Evolutionary conservation across 1,140 invertebrate genomes (phyloP).

Genomic region (Drosophila ercepeae): DNA sequence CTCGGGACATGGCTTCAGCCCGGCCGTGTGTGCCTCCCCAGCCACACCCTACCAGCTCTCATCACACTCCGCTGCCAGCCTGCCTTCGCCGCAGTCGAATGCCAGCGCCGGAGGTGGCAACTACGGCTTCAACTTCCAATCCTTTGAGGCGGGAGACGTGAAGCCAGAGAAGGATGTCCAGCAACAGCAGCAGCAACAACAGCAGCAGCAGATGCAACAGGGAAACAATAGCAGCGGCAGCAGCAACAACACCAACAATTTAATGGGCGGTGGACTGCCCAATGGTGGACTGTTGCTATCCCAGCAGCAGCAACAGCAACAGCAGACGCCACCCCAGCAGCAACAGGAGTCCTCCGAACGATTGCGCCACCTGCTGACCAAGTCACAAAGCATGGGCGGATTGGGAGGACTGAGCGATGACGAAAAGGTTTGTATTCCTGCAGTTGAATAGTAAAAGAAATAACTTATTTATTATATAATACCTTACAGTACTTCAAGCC

Average conservation of each 20-base stretch:
- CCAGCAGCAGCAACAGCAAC: conserved; percentile 47
- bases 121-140: conserved; percentile 71
- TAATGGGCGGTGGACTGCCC: conserved; percentile 42
- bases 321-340: conserved; percentile 30
- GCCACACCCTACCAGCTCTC: conserved; percentile 81
- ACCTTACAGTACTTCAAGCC: conserved; percentile 85
- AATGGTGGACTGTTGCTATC: conserved; percentile 57
- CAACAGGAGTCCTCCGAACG: conserved; percentile 85
- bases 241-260: conserved; percentile 40
- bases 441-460: background rate
- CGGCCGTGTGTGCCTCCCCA: conserved; percentile 80
- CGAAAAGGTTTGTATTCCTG: conserved; percentile 82
- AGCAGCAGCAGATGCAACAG: conserved; percentile 73
- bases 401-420: conserved; percentile 81
- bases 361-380: conserved; percentile 87
- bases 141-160: conserved; percentile 63
- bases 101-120: conserved; percentile 83
- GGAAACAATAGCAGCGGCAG: conserved; percentile 44
- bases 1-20: conserved; percentile 82
- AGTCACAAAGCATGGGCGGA: conserved; percentile 65
- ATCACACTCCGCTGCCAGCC: conserved; percentile 77
- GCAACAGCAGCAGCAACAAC: conserved; percentile 59
- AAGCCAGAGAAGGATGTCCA: conserved; percentile 68
- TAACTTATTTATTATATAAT: too few relatives aligned
- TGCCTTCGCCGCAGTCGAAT: conserved; percentile 83